Evolutionary conservation across 1,140 invertebrate genomes (phyloP), one percentile per base, ranked within the genome.

Genomic region (Glossosoma conforme): DNA sequence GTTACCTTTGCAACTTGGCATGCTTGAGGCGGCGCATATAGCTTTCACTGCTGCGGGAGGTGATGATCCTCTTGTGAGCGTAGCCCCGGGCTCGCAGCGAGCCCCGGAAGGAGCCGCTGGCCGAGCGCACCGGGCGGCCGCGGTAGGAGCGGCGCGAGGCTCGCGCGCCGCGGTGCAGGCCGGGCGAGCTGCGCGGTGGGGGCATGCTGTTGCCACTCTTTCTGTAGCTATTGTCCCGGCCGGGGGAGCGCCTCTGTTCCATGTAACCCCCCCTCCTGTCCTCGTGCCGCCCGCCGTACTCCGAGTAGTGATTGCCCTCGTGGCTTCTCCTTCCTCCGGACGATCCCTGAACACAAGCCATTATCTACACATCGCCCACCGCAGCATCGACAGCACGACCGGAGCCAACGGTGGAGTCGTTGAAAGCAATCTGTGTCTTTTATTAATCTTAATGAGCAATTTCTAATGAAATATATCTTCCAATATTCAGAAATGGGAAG

Each of bases 321-420:
- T 73, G 69, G 63, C 70, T 73, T 67, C 72, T 66, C 70, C 72
- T 72, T 63, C 71, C 69, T 55, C 70, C 67, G 60, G 67, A 65
- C 14, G 70, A 68, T 56, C 70, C 72, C 72, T 75, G 70, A 68
- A 75, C 67, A 75, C 62, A 74, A 73, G 68, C 63, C 68, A 60
- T 67, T 64, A 67, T 60, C 61, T 67, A 61, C 60, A 57, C 42
- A 32, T 25, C 14, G 19, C 20, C 28, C 40, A 4, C 20, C 40
- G 51, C 42, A 38, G n/a, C n/a, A n/a, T n/a, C n/a, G n/a, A n/a
- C n/a, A n/a, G n/a, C n/a, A n/a, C n/a, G n/a, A n/a, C n/a, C n/a
- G n/a, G n/a, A n/a, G n/a, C n/a, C n/a, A n/a, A n/a, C n/a, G n/a
- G n/a, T n/a, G n/a, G n/a, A n/a, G n/a, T n/a, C n/a, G n/a, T n/a